These are phyloP conservation scores for Cyanoderma ruficeps DNA, from an alignment of 2,113 vertebrate species.

Conservation along the genomic window DNA sequence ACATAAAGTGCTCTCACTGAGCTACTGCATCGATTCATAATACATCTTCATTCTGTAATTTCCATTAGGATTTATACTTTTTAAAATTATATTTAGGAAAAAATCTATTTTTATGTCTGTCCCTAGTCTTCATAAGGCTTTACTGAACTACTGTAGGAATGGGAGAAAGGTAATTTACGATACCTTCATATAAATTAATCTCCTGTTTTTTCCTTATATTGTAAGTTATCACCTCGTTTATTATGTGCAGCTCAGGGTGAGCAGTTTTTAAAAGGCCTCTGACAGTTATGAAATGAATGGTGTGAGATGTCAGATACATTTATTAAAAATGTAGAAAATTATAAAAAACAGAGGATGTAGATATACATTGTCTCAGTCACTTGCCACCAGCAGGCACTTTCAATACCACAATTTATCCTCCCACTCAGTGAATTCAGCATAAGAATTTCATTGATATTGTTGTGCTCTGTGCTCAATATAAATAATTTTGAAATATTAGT, in stretches of 20 bases:
- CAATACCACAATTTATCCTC: constrained; percentile 16
- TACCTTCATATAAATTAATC: constrained; percentile 57
- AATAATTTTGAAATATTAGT: constrained; percentile 14
- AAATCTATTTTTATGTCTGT: constrained; percentile 53
- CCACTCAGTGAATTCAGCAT: constrained; percentile 21
- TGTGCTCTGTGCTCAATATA: background rate
- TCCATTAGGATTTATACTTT: constrained; percentile 46
- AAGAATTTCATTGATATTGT: constrained; percentile 40
- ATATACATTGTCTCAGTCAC: constrained; percentile 22
- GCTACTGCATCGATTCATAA: background rate
- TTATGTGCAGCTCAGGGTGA: constrained; percentile 41
- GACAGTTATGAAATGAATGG: constrained; percentile 40
- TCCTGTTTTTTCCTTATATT: constrained; percentile 45
- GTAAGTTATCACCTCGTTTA: constrained; percentile 43
- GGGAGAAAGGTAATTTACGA: constrained; percentile 42
- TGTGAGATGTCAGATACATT: constrained; percentile 39
- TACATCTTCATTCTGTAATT: constrained; percentile 29
- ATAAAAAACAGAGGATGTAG: constrained; percentile 33
- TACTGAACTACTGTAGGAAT: background rate
- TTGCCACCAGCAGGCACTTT: constrained; percentile 16
- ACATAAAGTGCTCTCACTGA: background rate
- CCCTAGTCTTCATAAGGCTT: background rate
- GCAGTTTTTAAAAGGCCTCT: constrained; percentile 44
- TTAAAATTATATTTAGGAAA: constrained; percentile 22
- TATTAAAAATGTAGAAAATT: constrained; percentile 47